These are phyloP conservation scores for Drosophila sucinea DNA, from an alignment of 1,140 invertebrate species.

Conservation along the genomic window DNA sequence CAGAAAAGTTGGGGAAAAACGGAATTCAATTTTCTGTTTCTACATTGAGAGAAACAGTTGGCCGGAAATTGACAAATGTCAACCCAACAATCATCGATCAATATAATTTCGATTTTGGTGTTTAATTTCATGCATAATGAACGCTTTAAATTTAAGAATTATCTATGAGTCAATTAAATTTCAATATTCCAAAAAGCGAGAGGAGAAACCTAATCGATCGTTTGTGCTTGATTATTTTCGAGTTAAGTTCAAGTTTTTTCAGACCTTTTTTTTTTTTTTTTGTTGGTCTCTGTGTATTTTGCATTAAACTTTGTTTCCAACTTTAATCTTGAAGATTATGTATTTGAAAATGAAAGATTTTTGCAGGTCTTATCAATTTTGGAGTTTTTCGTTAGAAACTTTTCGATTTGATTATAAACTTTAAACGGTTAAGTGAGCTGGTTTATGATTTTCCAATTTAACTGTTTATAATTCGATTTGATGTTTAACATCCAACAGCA, in stretches of 20 bases:
- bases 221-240: too few species aligned
- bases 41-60: conserved; percentile 1
- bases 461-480: conserved; percentile 13
- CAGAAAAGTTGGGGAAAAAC: background rate
- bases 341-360: background rate
- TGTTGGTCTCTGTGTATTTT: background rate
- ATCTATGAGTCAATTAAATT: too few species aligned
- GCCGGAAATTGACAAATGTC: background rate
- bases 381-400: background rate
- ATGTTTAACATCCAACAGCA: conserved; percentile 8
- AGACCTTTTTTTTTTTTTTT: background rate
- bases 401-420: conserved; percentile 16
- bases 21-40: background rate
- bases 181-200: too few species aligned
- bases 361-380: conserved; percentile 3
- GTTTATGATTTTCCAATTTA: conserved; percentile 11
- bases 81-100: background rate
- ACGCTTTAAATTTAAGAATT: too few species aligned
- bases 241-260: too few species aligned
- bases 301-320: background rate
- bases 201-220: too few species aligned
- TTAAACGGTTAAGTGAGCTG: conserved; percentile 1
- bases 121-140: too few species aligned
- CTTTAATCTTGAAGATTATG: conserved; percentile 2
- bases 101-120: too few species aligned